Evolutionary conservation across 2,113 vertebrate genomes (phyloP).

Genomic region (Prionailurus viverrinus): DNA sequence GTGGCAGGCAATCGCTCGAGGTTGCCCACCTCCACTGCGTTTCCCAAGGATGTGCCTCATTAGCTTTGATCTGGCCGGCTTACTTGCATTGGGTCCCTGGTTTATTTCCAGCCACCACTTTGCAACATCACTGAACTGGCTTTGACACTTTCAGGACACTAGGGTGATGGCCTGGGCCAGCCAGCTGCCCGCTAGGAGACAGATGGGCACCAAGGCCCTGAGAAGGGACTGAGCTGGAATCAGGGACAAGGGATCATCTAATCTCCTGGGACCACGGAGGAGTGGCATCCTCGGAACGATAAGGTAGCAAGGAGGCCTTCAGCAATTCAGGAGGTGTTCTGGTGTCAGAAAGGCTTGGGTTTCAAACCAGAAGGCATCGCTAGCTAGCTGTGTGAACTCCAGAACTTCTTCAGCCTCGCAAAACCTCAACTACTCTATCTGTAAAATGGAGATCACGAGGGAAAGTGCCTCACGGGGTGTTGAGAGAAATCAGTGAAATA

Average conservation of each 20-base stretch:
- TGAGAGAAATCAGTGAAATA: not conserved
- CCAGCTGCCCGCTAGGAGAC: not conserved
- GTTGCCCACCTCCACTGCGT: accelerated
- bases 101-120: not conserved
- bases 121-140: not conserved
- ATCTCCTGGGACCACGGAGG: not conserved
- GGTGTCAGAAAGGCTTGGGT: not conserved
- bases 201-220: not conserved
- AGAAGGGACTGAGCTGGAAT: not conserved
- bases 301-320: not conserved
- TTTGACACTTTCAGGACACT: conserved; percentile 51
- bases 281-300: not conserved
- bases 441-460: not conserved
- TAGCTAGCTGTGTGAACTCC: not conserved
- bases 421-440: not conserved
- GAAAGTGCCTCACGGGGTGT: not conserved
- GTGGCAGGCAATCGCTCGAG: not conserved
- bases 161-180: not conserved
- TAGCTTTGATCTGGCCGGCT: not conserved
- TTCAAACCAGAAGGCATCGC: not conserved
- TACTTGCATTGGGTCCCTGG: not conserved
- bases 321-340: not conserved
- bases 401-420: not conserved
- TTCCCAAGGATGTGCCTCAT: not conserved
- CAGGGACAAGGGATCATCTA: not conserved